phyloP scores from a whole-genome alignment of 30 jellyfish, hydroid and myxozoan genomes.

The Cassiopea xamachana region DNA sequence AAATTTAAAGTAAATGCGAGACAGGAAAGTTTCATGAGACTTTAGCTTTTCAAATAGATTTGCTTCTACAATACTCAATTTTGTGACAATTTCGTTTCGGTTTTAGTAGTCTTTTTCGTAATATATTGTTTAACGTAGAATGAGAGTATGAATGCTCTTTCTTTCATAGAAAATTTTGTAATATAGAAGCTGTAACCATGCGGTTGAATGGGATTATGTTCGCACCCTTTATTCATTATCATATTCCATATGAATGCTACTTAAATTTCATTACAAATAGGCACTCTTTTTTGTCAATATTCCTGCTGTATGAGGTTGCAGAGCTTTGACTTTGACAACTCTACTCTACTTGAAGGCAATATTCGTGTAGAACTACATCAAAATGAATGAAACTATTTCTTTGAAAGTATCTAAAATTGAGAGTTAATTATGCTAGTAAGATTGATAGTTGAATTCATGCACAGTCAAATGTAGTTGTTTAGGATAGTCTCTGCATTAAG shows the following conservation, averaged over 20 bases:
- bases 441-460: too few species aligned
- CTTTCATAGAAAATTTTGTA: constrained; percentile 42
- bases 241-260: constrained; percentile 1
- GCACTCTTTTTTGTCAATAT: not conserved
- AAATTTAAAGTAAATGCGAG: too few species aligned
- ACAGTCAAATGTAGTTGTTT: too few species aligned
- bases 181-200: constrained; percentile 21
- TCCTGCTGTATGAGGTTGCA: not conserved
- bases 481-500: too few species aligned
- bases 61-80: not conserved
- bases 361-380: too few species aligned
- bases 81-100: not conserved
- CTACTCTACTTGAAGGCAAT: too few species aligned
- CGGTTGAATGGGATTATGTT: constrained; percentile 36
- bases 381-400: too few species aligned
- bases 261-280: not conserved
- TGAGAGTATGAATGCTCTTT: constrained; percentile 24
- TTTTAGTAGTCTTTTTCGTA: constrained; percentile 5
- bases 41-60: too few species aligned
- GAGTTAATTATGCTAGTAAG: too few species aligned
- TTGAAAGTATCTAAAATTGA: too few species aligned
- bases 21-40: too few species aligned
- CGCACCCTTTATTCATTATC: constrained; percentile 15
- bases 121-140: constrained; percentile 5
- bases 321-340: not conserved